These are phyloP conservation scores for Maccullochella peelii DNA, from an alignment of 2,113 vertebrate genomes.

Conservation along the genomic window DNA sequence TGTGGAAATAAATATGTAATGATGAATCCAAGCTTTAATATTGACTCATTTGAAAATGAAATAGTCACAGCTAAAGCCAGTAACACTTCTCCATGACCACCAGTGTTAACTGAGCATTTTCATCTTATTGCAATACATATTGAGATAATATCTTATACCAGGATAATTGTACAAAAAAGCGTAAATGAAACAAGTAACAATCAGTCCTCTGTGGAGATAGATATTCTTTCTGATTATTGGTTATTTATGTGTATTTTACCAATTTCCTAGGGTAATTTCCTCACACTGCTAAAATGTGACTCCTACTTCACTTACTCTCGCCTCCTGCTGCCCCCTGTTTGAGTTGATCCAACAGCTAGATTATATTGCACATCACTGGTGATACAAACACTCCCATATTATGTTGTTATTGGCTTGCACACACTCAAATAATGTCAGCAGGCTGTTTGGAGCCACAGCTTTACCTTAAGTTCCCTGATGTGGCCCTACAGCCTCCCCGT, in stretches of 20 bases:
- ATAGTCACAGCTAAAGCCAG: not conserved
- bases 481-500: slow-evolving; percentile 9
- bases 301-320: not conserved
- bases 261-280: not conserved
- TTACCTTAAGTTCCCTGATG: slow-evolving; percentile 5
- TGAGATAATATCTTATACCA: not conserved
- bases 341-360: not conserved
- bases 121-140: not conserved
- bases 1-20: not conserved
- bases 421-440: slow-evolving; percentile 5
- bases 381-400: slow-evolving; percentile 1
- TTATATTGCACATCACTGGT: slow-evolving; percentile 10
- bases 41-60: not conserved
- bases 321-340: not conserved
- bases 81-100: not conserved
- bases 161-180: not conserved
- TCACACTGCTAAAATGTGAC: not conserved
- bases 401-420: slow-evolving; percentile 5
- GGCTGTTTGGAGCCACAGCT: slow-evolving; percentile 23
- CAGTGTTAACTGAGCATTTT: not conserved
- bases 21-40: not conserved
- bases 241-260: not conserved
- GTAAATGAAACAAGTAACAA: not conserved
- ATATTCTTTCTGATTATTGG: not conserved
- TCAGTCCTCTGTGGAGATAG: not conserved